A percentile compares a stretch with the other conserved stretches of the same genome.
Evolutionary conservation across 2,888 invertebrate genomes (phyloP).

Genomic region (Hemistola chrysoprasaria): DNA sequence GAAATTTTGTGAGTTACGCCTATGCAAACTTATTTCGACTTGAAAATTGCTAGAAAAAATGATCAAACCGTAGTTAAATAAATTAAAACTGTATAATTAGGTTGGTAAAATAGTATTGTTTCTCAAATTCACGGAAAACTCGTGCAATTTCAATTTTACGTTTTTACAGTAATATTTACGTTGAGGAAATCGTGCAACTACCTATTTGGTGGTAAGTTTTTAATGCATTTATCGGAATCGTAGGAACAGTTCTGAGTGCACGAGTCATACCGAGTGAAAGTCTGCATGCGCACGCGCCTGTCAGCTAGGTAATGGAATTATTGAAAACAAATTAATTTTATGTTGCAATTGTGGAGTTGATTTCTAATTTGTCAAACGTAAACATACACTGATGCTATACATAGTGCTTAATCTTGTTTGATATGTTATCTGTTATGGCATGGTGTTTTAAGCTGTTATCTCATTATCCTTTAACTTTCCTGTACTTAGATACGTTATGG

Average conservation of each 20-base stretch:
- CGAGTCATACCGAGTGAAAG: slow-evolving; percentile 62
- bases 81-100: too few species aligned
- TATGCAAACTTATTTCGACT: too few species aligned
- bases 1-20: too few species aligned
- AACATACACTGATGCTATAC: slow-evolving; percentile 10
- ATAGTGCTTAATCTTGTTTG: too few species aligned
- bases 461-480: too few species aligned
- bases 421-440: too few species aligned
- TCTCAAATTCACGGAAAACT: slow-evolving; percentile 8
- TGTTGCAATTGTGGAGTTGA: slow-evolving; percentile 6
- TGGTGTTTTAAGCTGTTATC: too few species aligned
- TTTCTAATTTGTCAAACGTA: slow-evolving; percentile 8
- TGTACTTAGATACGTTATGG: too few species aligned
- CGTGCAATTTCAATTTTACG: slow-evolving; percentile 6
- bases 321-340: slow-evolving; percentile 58
- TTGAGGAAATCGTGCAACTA: slow-evolving; percentile 16
- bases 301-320: slow-evolving; percentile 47
- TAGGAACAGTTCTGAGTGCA: slow-evolving; percentile 26
- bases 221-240: slow-evolving; percentile 15
- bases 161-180: slow-evolving; percentile 7
- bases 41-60: too few species aligned
- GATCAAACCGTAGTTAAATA: too few species aligned
- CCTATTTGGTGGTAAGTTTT: too few species aligned
- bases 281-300: slow-evolving; percentile 47
- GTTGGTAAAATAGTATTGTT: slow-evolving; percentile 2